Evolutionary conservation across 2,888 invertebrate species (phyloP).

Genomic region (Margaritifera margaritifera): DNA sequence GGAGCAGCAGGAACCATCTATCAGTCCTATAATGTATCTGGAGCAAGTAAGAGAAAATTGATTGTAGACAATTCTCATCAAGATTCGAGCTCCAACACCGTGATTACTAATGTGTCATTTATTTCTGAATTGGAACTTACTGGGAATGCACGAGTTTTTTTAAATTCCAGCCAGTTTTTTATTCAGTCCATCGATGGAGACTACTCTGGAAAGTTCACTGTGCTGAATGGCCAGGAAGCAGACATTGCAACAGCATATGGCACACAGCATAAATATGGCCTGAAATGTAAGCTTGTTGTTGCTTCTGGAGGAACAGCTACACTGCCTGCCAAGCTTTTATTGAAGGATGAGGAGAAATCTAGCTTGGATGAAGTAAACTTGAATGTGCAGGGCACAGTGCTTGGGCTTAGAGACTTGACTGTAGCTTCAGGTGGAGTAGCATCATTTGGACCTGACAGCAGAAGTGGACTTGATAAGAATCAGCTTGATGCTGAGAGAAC

Average conservation of each 20-base stretch:
- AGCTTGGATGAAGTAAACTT: conserved; percentile 34
- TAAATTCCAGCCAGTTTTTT: conserved; percentile 13
- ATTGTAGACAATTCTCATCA: conserved; percentile 36
- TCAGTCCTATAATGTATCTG: conserved; percentile 32
- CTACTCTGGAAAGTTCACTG: conserved; percentile 38
- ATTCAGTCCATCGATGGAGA: conserved; percentile 47
- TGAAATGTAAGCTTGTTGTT: conserved; percentile 42
- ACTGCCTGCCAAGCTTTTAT: conserved; percentile 47
- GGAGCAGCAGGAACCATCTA: conserved; percentile 59
- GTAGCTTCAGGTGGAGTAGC: conserved; percentile 46
- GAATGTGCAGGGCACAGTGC: conserved; percentile 41
- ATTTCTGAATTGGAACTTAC: conserved; percentile 30
- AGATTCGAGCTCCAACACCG: conserved; percentile 21
- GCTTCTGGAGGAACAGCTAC: conserved; percentile 26
- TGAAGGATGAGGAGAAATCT: conserved; percentile 36
- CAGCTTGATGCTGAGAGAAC: conserved; percentile 32
- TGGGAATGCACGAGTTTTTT: conserved; percentile 23
- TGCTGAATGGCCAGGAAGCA: conserved; percentile 30
- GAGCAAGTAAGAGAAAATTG: conserved; percentile 24
- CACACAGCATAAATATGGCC: conserved; percentile 43
- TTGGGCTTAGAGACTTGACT: conserved; percentile 45
- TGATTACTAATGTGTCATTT: conserved; percentile 14
- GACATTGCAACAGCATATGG: conserved; percentile 52
- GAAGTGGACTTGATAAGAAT: conserved; percentile 29
- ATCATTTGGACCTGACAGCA: conserved; percentile 31